Percentiles rank a stretch among this genome's conserved stretches.
Conservation (phyloP, 2,113 vertebrate species). For the Lonchura striata region DNA sequence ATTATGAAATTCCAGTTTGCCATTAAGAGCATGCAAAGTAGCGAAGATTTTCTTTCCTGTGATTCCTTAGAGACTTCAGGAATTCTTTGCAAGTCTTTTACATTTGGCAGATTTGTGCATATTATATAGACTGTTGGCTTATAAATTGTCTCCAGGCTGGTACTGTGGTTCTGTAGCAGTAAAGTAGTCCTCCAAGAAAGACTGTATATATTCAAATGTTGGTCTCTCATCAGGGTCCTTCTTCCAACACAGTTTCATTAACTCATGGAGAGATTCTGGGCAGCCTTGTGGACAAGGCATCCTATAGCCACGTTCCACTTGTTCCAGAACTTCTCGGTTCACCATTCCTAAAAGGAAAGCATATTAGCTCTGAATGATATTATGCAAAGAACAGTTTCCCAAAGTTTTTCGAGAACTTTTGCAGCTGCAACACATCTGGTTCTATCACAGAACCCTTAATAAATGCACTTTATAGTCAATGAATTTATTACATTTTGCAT, state of each 20-base stretch:
- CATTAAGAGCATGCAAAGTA: constrained; percentile 76
- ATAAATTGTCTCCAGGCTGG: constrained; percentile 96
- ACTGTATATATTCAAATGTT: constrained; percentile 96
- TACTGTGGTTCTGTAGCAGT: constrained; percentile 97
- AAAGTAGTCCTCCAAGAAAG: constrained; percentile 97
- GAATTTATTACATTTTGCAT: not conserved
- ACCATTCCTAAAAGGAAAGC: constrained; percentile 85
- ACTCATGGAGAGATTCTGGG: constrained; percentile 91
- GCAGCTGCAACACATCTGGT: not conserved
- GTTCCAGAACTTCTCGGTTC: constrained; percentile 93
- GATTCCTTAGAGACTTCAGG: constrained; percentile 63
- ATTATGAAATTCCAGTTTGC: constrained; percentile 80
- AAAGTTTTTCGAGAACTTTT: not conserved
- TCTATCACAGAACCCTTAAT: not conserved
- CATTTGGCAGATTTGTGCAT: constrained; percentile 76
- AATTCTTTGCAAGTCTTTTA: constrained; percentile 71
- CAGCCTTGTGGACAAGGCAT: constrained; percentile 96
- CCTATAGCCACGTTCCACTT: constrained; percentile 92
- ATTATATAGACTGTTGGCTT: constrained; percentile 70
- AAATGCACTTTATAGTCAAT: rapidly evolving
- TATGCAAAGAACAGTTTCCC: not conserved
- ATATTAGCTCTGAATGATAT: not conserved
- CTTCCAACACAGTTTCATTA: constrained; percentile 97
- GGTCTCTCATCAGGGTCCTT: constrained; percentile 95
- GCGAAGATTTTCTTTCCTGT: constrained; percentile 70